phyloP scores from a whole-genome alignment of 1,140 invertebrate species.

The Conus ventricosus region DNA sequence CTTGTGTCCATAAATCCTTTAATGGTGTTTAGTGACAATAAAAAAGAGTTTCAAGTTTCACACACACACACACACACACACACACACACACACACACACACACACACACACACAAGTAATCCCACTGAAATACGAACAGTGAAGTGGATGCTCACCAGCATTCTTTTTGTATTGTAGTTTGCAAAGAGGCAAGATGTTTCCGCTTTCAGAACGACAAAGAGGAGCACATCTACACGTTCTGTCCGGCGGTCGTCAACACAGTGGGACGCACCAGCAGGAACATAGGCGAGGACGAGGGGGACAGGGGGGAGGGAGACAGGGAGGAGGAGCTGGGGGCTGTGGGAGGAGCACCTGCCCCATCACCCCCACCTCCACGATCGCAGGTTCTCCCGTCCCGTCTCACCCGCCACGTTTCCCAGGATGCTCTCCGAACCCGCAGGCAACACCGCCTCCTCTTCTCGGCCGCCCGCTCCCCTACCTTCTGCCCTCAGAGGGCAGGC shows the following conservation, averaged over 20 bases:
- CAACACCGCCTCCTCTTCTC: conserved; percentile 6
- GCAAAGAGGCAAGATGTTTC: too few relatives aligned
- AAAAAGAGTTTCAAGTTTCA: too few relatives aligned
- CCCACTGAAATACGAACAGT: too few relatives aligned
- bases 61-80: too few relatives aligned
- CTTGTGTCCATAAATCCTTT: too few relatives aligned
- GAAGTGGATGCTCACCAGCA: too few relatives aligned
- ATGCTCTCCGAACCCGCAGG: not conserved
- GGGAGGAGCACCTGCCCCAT: conserved; percentile 14
- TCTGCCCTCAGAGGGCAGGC: not conserved
- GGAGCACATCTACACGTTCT: conserved; percentile 50
- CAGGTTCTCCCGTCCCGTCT: not conserved
- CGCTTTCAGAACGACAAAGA: conserved; percentile 43
- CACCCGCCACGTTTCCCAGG: not conserved
- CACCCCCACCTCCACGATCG: not conserved
- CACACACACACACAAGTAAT: too few relatives aligned
- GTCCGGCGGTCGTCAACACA: conserved; percentile 45
- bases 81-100: too few relatives aligned
- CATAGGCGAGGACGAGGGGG: conserved; percentile 15
- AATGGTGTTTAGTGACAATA: too few relatives aligned
- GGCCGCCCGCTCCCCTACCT: conserved; percentile 22
- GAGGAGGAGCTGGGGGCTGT: conserved; percentile 32
- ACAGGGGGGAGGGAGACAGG: not conserved
- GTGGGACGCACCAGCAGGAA: not conserved
- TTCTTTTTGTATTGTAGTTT: too few relatives aligned